Evolutionary conservation across 2,113 vertebrate genomes (phyloP).

Genomic region (Grammomys surdaster): DNA sequence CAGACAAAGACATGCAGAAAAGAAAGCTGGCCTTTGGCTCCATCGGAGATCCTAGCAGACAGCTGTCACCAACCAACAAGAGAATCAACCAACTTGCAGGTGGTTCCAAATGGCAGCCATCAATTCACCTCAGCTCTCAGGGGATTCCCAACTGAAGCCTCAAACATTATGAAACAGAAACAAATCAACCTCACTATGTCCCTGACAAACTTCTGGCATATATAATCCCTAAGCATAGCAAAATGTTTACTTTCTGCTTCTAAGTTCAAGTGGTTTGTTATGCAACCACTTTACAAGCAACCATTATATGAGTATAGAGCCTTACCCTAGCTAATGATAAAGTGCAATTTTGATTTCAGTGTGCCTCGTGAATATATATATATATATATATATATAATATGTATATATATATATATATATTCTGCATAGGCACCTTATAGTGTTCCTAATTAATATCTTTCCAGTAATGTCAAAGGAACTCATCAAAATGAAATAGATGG

Average conservation of each 20-base stretch:
- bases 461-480: background rate
- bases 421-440: background rate
- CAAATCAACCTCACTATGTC: background rate
- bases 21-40: background rate
- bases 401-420: background rate
- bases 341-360: background rate
- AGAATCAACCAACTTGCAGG: background rate
- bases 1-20: background rate
- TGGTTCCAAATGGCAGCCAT: background rate
- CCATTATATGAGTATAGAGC: background rate
- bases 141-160: background rate
- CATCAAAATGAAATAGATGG: background rate
- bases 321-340: background rate
- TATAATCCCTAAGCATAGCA: background rate
- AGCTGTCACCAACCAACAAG: background rate
- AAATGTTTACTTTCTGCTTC: background rate
- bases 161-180: background rate
- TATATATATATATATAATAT: no score
- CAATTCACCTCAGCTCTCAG: background rate
- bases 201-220: background rate
- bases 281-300: background rate
- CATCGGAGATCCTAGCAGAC: background rate
- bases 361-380: background rate
- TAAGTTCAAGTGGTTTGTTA: background rate
- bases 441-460: slow-evolving; percentile 27